Evolutionary conservation across 2,888 invertebrate species (phyloP), one percentile per base, ranked within the genome.

Genomic region (Athalia cordata): DNA sequence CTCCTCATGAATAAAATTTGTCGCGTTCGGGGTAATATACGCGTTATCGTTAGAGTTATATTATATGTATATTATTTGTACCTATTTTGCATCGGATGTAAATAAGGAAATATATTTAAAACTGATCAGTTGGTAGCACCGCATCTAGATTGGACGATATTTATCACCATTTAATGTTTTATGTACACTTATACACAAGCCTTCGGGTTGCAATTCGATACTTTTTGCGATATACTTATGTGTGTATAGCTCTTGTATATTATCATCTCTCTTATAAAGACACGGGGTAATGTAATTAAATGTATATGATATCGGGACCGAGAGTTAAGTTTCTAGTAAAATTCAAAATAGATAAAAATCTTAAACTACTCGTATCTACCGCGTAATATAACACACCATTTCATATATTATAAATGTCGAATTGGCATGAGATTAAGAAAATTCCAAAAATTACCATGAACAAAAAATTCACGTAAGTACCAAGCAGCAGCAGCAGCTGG

Each of bases 81-180:
- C 29, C 29, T 68, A 45, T 68, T 68, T 43, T 43, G 43, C 55
- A 55, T 55, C 29, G 29, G 29, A 29, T 29, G 29, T 29, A 29
- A 29, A 29, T 29, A 29, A 29, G 29, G 29, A 29, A 29, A 29
- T 15, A 43, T 15, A 43, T n/a, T 68, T 29, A n/a, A 15, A 29
- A 68, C 9, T 49, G 3, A 49, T 47, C 66, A 47, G 55, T 9
- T 52, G 29, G 11, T 11, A 2, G 13, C 15, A 11, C 5, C 43
- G 43, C n/a, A 52, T 68, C 68, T 15, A 52, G 52, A 68, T 68
- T 68, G 55, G 15, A 68, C 29, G 55, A 55, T 68, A 68, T 68
- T 68, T 55, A 68, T 68, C 29, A 29, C 68, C 68, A 55, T 50
- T 68, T 6, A 52, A 9, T 4, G 52, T 52, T 55, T 6, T 68